Evolutionary conservation across 2,888 invertebrate species (phyloP).

Genomic region (Corbicula japonica): DNA sequence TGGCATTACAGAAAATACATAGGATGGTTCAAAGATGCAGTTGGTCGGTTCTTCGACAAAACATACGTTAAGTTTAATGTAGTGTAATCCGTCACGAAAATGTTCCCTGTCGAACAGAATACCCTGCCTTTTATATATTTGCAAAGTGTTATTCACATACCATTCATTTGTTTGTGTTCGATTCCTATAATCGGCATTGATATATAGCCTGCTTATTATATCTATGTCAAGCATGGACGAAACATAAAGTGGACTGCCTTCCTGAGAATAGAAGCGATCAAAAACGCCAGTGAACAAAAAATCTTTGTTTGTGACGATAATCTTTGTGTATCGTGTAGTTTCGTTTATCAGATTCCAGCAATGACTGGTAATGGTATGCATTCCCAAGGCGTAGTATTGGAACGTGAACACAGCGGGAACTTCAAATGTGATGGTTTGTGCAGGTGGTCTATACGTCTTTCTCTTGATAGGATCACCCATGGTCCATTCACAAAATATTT

Average conservation of each 20-base stretch:
- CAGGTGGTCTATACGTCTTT: constrained; percentile 6
- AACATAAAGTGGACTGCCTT: constrained; percentile 53
- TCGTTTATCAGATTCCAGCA: constrained; percentile 64
- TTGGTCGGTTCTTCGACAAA: constrained; percentile 62
- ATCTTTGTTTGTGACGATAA: constrained; percentile 55
- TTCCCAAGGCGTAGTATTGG: constrained; percentile 69
- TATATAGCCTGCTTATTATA: constrained; percentile 62
- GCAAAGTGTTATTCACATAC: constrained; percentile 34
- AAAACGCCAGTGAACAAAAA: constrained; percentile 65
- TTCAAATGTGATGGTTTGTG: constrained; percentile 53
- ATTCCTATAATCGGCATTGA: constrained; percentile 39
- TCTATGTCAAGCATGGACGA: constrained; percentile 64
- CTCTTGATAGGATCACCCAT: constrained; percentile 62
- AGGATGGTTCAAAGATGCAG: constrained; percentile 65
- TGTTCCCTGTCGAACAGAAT: constrained; percentile 56
- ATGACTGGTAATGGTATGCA: constrained; percentile 48
- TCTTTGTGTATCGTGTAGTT: constrained; percentile 20
- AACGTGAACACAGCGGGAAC: constrained; percentile 51
- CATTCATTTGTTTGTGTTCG: constrained; percentile 61
- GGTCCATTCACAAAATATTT: constrained; percentile 39
- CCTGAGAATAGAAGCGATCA: constrained; percentile 67
- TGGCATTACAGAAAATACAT: constrained; percentile 52
- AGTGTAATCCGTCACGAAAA: constrained; percentile 40
- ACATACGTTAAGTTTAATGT: constrained; percentile 51
- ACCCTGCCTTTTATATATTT: constrained; percentile 36